Base-by-base conservation (phyloP, 64 coral and sea anemone species). In the Anthopleura sola region DNA sequence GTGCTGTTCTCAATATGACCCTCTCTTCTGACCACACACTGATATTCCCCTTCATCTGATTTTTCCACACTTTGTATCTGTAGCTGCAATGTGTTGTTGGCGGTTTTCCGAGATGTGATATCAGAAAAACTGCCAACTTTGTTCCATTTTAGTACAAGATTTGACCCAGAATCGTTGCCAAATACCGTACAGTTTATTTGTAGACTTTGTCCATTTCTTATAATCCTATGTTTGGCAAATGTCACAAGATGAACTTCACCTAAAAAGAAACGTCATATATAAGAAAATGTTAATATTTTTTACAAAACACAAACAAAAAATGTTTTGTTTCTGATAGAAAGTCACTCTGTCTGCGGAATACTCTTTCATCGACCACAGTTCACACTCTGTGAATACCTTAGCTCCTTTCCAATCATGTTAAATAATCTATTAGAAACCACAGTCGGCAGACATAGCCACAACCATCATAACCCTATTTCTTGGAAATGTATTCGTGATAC, bases 41-140 rank as follows among this genome's bases (percentile, higher is more conserved):
- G 76, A 17, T 79, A 79, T 23, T 48, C 38, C 24, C 76, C 76
- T 10, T 11, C 76, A 79, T 79, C 76, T 40, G 37, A 44, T 10
- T 23, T 15, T 5, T 24, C 13, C 9, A 24, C 24, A 24, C 15
- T 48, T 11, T 20, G 7, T 47, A 44, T 79, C 20, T 44, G n/a
- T 15, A 79, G 19, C 76, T 79, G 76, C 17, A 79, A 79, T 18
- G 39, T 79, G 76, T 79, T 47, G 17, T 79, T 79, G 24, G 36
- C 37, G 18, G 47, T 24, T 79, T 79, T 40, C 4, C 18, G 76
- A 24, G 76, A 79, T 7, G 21, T 79, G 34, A 23, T 47, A 32
- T 71, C 66, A 0, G 10, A 12, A 34, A 14, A 10, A 15, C 7
- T 79, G 44, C 76, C 76, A 79, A 9, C 38, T 48, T 79, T 79